Percentiles rank a stretch among this genome's conserved stretches.
Evolutionary conservation across 2,888 invertebrate species (phyloP).

Genomic region (Platycnemis pennipes): DNA sequence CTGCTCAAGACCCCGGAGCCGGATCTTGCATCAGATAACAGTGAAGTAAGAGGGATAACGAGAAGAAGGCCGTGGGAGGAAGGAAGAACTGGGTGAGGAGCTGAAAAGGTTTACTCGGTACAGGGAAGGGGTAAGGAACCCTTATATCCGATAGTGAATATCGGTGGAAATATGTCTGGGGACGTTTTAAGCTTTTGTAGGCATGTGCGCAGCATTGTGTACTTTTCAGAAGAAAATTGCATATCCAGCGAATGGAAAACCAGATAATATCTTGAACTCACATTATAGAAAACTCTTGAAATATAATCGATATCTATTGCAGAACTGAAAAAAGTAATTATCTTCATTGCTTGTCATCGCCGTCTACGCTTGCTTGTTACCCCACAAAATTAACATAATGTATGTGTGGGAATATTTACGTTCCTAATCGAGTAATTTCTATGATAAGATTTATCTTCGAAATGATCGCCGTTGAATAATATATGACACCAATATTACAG

Average conservation of each 20-base stretch:
- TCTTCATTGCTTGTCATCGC: background rate
- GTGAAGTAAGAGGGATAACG: background rate
- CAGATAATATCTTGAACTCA: too few species aligned
- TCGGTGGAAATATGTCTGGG: background rate
- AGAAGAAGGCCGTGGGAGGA: background rate
- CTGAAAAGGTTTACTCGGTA: background rate
- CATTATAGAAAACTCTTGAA: background rate
- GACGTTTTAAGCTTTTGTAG: background rate
- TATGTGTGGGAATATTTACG: background rate
- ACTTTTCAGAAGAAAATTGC: too few species aligned
- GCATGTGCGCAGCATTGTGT: background rate
- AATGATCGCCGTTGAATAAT: background rate
- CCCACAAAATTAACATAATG: background rate
- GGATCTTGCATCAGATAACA: background rate
- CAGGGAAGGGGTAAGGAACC: too few species aligned
- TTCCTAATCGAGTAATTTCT: background rate
- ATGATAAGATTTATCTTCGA: background rate
- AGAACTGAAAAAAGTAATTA: background rate
- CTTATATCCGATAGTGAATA: background rate
- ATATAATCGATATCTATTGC: background rate
- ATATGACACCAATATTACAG: background rate
- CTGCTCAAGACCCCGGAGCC: background rate
- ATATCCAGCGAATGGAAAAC: background rate
- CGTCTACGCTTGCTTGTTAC: background rate
- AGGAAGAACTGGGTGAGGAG: background rate